Evolutionary conservation across 2,888 invertebrate genomes (phyloP).

Genomic region (Alitta virens): DNA sequence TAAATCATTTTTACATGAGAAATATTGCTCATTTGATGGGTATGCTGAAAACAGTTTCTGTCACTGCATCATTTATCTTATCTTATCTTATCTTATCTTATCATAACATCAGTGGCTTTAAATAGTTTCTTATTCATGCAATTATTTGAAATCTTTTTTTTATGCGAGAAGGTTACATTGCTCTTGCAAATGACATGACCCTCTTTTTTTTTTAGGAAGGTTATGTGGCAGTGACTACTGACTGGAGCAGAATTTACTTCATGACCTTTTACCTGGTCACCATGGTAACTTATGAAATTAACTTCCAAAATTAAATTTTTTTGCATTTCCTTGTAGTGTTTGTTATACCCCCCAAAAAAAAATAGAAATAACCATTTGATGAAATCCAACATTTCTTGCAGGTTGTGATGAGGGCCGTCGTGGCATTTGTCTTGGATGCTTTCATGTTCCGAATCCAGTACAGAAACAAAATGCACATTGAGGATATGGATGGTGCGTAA

Average conservation of each 20-base stretch:
- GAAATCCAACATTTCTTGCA: slow-evolving; percentile 32
- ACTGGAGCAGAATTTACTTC: slow-evolving; percentile 79
- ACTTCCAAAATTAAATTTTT: too few species aligned
- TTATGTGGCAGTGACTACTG: slow-evolving; percentile 57
- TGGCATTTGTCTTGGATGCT: slow-evolving; percentile 83
- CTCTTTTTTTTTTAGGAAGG: slow-evolving; percentile 63
- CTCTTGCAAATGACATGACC: too few species aligned
- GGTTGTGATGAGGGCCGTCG: slow-evolving; percentile 81
- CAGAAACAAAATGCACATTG: slow-evolving; percentile 72
- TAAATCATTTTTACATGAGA: too few species aligned
- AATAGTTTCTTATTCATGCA: background rate
- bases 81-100: background rate
- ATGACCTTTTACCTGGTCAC: slow-evolving; percentile 86
- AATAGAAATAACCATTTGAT: too few species aligned
- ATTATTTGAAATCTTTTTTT: background rate
- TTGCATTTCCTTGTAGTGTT: too few species aligned
- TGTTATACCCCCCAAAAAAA: too few species aligned
- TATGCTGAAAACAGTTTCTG: too few species aligned
- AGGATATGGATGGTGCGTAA: slow-evolving; percentile 47
- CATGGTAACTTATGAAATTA: slow-evolving; percentile 63
- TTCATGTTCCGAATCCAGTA: slow-evolving; percentile 86
- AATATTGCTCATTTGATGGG: too few species aligned
- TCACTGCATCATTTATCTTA: too few species aligned
- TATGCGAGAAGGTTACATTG: background rate
- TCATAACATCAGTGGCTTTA: background rate